Percentiles rank a stretch among this genome's conserved stretches.
Evolutionary conservation across 2,888 invertebrate species (phyloP).

Genomic region (Syritta pipiens): DNA sequence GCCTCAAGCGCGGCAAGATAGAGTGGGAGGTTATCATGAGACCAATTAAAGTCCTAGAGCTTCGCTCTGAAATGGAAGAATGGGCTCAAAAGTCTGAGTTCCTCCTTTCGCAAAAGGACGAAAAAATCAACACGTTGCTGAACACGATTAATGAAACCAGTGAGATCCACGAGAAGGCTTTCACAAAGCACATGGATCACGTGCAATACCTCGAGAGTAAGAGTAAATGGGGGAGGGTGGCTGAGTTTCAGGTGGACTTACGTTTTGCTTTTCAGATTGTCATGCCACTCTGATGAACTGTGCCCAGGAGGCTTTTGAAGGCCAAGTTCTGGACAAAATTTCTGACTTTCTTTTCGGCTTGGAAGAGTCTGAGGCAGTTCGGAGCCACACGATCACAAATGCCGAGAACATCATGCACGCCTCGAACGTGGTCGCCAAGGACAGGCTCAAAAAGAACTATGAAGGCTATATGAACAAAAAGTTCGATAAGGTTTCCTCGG

Average conservation of each 20-base stretch:
- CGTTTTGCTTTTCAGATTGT: slow-evolving; percentile 53
- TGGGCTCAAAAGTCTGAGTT: slow-evolving; percentile 71
- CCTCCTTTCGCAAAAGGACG: slow-evolving; percentile 73
- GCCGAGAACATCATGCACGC: slow-evolving; percentile 74
- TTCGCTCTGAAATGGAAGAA: slow-evolving; percentile 73
- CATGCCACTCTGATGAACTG: slow-evolving; percentile 71
- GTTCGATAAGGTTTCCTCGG: slow-evolving; percentile 72
- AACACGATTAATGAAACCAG: slow-evolving; percentile 73
- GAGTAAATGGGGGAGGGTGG: neutral
- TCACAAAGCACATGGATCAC: slow-evolving; percentile 72
- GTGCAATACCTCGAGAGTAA: slow-evolving; percentile 74
- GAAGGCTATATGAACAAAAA: slow-evolving; percentile 72
- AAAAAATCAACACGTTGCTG: slow-evolving; percentile 72
- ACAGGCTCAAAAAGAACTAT: slow-evolving; percentile 72
- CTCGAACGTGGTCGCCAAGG: slow-evolving; percentile 71
- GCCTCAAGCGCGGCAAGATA: slow-evolving; percentile 71
- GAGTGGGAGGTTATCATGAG: slow-evolving; percentile 74
- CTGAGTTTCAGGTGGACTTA: neutral
- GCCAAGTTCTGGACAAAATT: slow-evolving; percentile 72
- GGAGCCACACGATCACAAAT: too few relatives aligned
- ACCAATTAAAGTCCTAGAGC: slow-evolving; percentile 73
- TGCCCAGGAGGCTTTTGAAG: slow-evolving; percentile 72
- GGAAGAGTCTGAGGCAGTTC: slow-evolving; percentile 70
- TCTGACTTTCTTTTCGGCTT: slow-evolving; percentile 73
- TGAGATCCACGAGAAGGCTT: slow-evolving; percentile 72